Evolutionary conservation across 2,797 vertebrate genomes (phyloP).

Genomic region (Syngnathus acus): DNA sequence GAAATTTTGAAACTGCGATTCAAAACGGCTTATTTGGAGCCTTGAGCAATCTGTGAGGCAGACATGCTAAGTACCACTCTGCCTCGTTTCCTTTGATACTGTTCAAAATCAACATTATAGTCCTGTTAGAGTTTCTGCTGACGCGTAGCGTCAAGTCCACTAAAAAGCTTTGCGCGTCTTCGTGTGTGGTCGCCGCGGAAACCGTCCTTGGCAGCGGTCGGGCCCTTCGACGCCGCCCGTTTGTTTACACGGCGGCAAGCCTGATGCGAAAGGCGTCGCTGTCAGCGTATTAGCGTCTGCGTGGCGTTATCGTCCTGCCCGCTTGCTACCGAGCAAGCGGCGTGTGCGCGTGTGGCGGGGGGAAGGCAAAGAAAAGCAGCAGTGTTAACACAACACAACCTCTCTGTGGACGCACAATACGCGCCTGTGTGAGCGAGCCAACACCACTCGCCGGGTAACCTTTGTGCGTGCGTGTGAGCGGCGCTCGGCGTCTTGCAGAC

Average conservation of each 20-base stretch:
- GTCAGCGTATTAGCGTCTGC: not conserved
- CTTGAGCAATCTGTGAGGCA: not conserved
- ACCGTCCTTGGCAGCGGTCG: not conserved
- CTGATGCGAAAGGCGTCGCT: not conserved
- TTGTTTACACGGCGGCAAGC: not conserved
- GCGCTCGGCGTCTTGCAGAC: slow-evolving; percentile 26
- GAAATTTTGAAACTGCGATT: not conserved
- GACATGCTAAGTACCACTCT: too few relatives aligned
- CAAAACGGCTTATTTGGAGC: not conserved
- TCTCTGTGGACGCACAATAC: slow-evolving; percentile 43
- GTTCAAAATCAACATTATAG: not conserved
- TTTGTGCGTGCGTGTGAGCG: slow-evolving; percentile 20
- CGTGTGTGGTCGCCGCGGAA: not conserved
- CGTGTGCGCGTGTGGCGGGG: slow-evolving; percentile 36
- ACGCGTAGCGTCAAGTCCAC: not conserved
- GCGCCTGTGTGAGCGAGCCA: slow-evolving; percentile 26
- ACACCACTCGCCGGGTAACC: slow-evolving; percentile 11
- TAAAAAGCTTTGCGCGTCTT: not conserved
- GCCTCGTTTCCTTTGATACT: too few relatives aligned
- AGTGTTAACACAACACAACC: slow-evolving; percentile 50
- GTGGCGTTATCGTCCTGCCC: slow-evolving; percentile 34
- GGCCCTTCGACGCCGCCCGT: not conserved
- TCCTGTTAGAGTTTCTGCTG: not conserved
- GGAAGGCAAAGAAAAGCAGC: slow-evolving; percentile 48
- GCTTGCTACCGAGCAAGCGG: slow-evolving; percentile 21